Conservation (phyloP, 2,888 invertebrate genomes). For the Monochamus alternatus region DNA sequence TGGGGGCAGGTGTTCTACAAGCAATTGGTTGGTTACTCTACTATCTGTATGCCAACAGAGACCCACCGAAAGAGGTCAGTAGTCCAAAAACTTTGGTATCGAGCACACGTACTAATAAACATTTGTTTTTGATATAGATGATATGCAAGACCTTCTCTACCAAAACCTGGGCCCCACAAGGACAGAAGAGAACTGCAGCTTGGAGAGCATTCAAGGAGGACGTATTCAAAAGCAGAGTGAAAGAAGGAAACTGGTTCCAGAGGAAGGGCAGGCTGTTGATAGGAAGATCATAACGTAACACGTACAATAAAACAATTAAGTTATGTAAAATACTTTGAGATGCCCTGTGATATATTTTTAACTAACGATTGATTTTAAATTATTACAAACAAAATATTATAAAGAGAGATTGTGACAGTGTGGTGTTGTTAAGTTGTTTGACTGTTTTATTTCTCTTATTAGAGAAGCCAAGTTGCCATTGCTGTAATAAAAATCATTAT, state of each 20-base stretch:
- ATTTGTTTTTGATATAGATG: conserved; percentile 65
- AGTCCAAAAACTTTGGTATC: not conserved
- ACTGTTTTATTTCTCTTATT: conserved; percentile 35
- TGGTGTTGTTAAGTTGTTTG: conserved; percentile 22
- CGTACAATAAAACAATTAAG: conserved; percentile 1
- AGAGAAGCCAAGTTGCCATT: conserved; percentile 23
- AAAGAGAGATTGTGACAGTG: conserved; percentile 2
- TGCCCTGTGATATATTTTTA: conserved; percentile 28
- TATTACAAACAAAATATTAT: conserved; percentile 12
- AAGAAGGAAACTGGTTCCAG: conserved; percentile 76
- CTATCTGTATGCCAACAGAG: conserved; percentile 62
- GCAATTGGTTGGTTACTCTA: conserved; percentile 72
- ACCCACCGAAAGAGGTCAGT: conserved; percentile 43
- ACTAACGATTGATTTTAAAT: conserved; percentile 30
- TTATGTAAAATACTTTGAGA: conserved; percentile 16
- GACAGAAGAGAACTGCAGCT: conserved; percentile 71
- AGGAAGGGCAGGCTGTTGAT: conserved; percentile 20
- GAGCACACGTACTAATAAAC: not conserved
- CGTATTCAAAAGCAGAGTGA: conserved; percentile 52
- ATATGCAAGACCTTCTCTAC: conserved; percentile 71
- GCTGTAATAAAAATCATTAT: conserved; percentile 16
- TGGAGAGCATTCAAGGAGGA: conserved; percentile 75
- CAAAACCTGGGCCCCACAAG: conserved; percentile 78
- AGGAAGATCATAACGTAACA: conserved; percentile 16
- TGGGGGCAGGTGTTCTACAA: conserved; percentile 71